phyloP scores from a whole-genome alignment of 2,888 invertebrate genomes.

The Aricia artaxerxes region DNA sequence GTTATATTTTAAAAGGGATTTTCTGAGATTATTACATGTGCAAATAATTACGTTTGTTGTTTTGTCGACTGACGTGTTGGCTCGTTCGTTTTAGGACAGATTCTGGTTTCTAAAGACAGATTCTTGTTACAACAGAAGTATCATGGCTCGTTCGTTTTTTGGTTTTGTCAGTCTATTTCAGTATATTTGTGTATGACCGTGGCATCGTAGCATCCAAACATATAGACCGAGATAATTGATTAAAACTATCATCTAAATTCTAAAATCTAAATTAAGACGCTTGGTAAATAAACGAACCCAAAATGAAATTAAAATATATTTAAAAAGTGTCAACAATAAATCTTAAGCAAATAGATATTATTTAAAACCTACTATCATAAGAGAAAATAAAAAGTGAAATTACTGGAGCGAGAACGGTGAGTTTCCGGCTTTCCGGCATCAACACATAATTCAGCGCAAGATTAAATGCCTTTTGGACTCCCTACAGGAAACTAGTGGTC shows the following conservation, averaged over 20 bases:
- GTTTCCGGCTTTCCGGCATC: conserved; percentile 71
- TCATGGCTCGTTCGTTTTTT: too few relatives aligned
- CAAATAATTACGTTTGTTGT: too few relatives aligned
- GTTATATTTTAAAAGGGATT: neutral
- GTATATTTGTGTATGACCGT: too few relatives aligned
- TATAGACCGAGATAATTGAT: too few relatives aligned
- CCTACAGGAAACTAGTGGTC: conserved; percentile 66
- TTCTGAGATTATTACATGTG: neutral
- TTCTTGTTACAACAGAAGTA: too few relatives aligned
- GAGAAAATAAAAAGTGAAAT: conserved; percentile 62
- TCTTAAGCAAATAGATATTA: conserved; percentile 15
- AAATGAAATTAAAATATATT: neutral
- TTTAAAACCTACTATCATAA: conserved; percentile 32
- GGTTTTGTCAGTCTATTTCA: too few relatives aligned
- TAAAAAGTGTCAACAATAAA: neutral
- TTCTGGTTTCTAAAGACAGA: too few relatives aligned
- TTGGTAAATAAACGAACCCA: neutral
- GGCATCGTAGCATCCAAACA: too few relatives aligned
- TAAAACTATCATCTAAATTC: too few relatives aligned
- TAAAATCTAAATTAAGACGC: too few relatives aligned
- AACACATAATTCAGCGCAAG: conserved; percentile 75
- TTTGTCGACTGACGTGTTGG: too few relatives aligned
- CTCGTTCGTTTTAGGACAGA: too few relatives aligned
- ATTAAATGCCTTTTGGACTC: conserved; percentile 75
- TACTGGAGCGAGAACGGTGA: conserved; percentile 62